Evolutionary conservation across 2,888 invertebrate species (phyloP).

Genomic region (Rhyacophila evoluta): DNA sequence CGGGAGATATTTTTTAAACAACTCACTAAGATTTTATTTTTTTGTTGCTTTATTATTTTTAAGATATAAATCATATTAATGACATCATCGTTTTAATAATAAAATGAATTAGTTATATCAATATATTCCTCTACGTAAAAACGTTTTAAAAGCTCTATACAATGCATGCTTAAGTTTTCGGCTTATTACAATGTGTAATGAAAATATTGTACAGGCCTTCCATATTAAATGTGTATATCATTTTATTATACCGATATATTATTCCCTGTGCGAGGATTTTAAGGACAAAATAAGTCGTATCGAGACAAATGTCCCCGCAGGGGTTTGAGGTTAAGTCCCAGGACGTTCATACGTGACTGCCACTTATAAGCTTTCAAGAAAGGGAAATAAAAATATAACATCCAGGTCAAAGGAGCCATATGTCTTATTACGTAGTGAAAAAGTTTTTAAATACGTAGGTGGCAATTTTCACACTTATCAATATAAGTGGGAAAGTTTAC

Average conservation of each 20-base stretch:
- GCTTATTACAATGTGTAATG: too few relatives aligned
- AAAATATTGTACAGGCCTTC: not conserved
- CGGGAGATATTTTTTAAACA: too few relatives aligned
- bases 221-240: not conserved
- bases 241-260: not conserved
- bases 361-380: not conserved
- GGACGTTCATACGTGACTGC: not conserved
- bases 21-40: too few relatives aligned
- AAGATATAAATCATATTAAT: too few relatives aligned
- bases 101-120: too few relatives aligned
- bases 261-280: not conserved
- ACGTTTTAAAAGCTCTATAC: too few relatives aligned
- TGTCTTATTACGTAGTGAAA: not conserved
- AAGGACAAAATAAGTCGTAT: conserved; percentile 2
- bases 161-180: too few relatives aligned
- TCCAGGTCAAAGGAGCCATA: not conserved
- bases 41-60: too few relatives aligned
- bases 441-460: not conserved
- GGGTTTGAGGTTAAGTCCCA: not conserved
- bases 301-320: not conserved
- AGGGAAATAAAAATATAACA: not conserved
- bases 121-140: too few relatives aligned
- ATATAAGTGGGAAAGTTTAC: too few relatives aligned
- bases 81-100: too few relatives aligned
- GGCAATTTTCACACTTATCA: not conserved